Conservation (phyloP, 2,888 invertebrate genomes). For the Lasioglossum figueresi region DNA sequence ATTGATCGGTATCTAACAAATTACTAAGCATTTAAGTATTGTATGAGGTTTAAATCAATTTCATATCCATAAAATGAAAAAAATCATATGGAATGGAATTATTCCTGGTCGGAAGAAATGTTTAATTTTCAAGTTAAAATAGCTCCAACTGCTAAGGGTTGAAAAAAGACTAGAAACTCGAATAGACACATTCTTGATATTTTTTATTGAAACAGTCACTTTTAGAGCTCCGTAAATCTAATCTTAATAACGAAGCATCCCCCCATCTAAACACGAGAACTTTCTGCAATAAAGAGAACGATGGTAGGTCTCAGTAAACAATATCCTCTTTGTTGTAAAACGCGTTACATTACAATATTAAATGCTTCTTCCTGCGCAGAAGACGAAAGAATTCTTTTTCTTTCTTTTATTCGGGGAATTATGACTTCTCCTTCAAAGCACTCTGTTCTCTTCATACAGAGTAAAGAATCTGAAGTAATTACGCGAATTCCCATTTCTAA, state of each 20-base stretch:
- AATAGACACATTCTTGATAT: too few relatives aligned
- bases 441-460: slow-evolving; percentile 25
- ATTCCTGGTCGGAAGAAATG: too few relatives aligned
- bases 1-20: too few relatives aligned
- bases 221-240: not conserved
- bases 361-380: slow-evolving; percentile 22
- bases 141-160: too few relatives aligned
- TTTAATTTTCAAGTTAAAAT: too few relatives aligned
- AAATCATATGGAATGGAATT: too few relatives aligned
- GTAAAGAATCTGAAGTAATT: slow-evolving; percentile 47
- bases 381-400: slow-evolving; percentile 18
- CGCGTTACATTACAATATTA: slow-evolving; percentile 51
- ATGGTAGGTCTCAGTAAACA: not conserved
- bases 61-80: too few relatives aligned
- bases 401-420: slow-evolving; percentile 42
- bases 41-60: too few relatives aligned
- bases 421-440: slow-evolving; percentile 41
- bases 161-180: too few relatives aligned
- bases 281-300: slow-evolving; percentile 20
- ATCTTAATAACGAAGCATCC: not conserved
- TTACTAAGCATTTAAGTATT: too few relatives aligned
- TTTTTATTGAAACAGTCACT: too few relatives aligned
- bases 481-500: slow-evolving; percentile 42
- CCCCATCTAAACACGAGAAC: not conserved
- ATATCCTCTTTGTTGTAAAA: slow-evolving; percentile 22